Evolutionary conservation across 2,797 vertebrate species (phyloP).

Genomic region (Mastacembelus armatus): DNA sequence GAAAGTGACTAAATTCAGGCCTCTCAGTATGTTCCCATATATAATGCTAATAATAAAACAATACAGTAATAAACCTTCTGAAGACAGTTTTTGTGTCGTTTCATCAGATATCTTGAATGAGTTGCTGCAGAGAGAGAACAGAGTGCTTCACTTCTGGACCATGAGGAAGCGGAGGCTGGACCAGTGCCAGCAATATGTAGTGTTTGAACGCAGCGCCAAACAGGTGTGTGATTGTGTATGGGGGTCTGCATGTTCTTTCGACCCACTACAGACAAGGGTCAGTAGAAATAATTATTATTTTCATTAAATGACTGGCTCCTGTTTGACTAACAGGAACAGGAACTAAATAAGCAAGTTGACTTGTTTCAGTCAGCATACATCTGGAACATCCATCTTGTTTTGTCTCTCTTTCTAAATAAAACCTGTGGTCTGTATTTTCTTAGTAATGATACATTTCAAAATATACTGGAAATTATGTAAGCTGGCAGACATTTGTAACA

Average conservation of each 20-base stretch:
- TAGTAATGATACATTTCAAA: slow-evolving; percentile 36
- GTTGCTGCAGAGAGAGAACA: slow-evolving; percentile 96
- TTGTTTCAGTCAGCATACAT: slow-evolving; percentile 7
- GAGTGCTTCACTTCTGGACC: slow-evolving; percentile 98
- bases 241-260: background rate
- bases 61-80: background rate
- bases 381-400: slow-evolving; percentile 35
- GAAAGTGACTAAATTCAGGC: background rate
- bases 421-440: slow-evolving; percentile 26
- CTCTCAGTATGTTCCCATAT: background rate
- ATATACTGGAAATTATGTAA: slow-evolving; percentile 40
- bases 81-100: slow-evolving; percentile 22
- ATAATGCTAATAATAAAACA: background rate
- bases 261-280: no score
- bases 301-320: background rate
- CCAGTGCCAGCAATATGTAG: slow-evolving; percentile 97
- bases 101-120: slow-evolving; percentile 95
- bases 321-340: background rate
- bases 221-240: slow-evolving; percentile 84
- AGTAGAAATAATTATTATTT: no score
- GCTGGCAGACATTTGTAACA: slow-evolving; percentile 32
- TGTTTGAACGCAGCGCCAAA: slow-evolving; percentile 97
- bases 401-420: slow-evolving; percentile 15
- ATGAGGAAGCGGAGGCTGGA: slow-evolving; percentile 96
- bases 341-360: background rate